phyloP scores from a whole-genome alignment of 2,113 vertebrate species.

The Dendrocopos noguchii region DNA sequence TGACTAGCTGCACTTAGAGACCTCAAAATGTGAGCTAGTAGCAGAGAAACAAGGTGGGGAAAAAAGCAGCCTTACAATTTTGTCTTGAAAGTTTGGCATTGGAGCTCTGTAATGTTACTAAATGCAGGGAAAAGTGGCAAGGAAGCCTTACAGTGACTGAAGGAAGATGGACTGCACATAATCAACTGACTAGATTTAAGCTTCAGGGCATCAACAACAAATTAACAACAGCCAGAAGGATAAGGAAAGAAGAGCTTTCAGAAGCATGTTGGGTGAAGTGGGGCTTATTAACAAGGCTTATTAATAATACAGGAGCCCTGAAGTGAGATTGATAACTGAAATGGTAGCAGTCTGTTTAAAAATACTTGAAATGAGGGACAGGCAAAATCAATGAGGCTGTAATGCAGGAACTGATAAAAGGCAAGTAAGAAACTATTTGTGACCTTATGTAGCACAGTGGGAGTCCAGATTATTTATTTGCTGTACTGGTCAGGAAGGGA shows the following conservation, averaged over 20 bases:
- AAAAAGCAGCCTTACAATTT: too few relatives aligned
- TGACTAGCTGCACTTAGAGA: too few relatives aligned
- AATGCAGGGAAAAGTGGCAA: not conserved
- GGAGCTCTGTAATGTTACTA: too few relatives aligned
- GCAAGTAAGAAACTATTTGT: constrained; percentile 1
- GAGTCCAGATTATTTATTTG: not conserved
- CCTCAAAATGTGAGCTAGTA: too few relatives aligned
- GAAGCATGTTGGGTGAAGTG: not conserved
- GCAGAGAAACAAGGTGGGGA: too few relatives aligned
- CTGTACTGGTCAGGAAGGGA: not conserved
- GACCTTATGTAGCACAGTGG: not conserved
- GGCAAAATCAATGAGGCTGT: constrained; percentile 12
- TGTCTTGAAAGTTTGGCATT: too few relatives aligned
- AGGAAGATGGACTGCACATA: not conserved
- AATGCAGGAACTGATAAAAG: not conserved
- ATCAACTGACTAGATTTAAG: not conserved
- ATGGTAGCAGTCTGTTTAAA: not conserved
- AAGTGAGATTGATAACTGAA: not conserved
- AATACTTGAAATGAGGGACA: not conserved
- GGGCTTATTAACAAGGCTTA: not conserved
- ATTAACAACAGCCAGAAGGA: not conserved
- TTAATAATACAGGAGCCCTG: constrained; percentile 29
- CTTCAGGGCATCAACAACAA: constrained; percentile 8
- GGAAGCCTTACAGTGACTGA: not conserved
- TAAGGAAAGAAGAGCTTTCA: not conserved